These are phyloP conservation scores for Thalpophila matura DNA, from an alignment of 2,888 invertebrate genomes.

Conservation along the genomic window DNA sequence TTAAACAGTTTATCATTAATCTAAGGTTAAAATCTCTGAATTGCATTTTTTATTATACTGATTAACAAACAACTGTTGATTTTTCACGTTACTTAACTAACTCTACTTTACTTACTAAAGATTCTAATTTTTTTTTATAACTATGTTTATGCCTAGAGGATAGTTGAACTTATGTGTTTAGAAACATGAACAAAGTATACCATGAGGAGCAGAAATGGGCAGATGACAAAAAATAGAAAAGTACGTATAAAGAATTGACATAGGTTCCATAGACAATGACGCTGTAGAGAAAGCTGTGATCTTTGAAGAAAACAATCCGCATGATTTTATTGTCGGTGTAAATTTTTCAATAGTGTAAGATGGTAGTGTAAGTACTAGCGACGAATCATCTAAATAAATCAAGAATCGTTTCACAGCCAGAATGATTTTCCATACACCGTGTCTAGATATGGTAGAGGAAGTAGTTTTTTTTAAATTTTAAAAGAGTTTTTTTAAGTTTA, in stretches of 20 bases:
- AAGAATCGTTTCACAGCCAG: constrained; percentile 88
- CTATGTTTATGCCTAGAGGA: constrained; percentile 82
- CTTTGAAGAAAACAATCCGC: constrained; percentile 57
- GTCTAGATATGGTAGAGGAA: constrained; percentile 88
- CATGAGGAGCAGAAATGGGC: constrained; percentile 53
- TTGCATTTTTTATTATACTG: constrained; percentile 88
- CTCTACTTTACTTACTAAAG: constrained; percentile 83
- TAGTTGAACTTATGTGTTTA: constrained; percentile 69
- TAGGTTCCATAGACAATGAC: constrained; percentile 64
- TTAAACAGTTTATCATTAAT: constrained; percentile 80
- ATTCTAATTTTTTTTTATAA: constrained; percentile 77
- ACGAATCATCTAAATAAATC: constrained; percentile 81
- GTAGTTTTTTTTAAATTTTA: constrained; percentile 72
- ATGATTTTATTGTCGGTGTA: constrained; percentile 81
- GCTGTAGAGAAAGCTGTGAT: constrained; percentile 55
- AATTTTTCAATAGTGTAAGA: constrained; percentile 60
- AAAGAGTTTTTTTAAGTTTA: constrained; percentile 76
- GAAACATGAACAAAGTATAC: constrained; percentile 64
- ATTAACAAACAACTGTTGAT: constrained; percentile 90
- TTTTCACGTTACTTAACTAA: constrained; percentile 81
- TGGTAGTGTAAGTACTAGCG: constrained; percentile 63
- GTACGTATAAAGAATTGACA: constrained; percentile 80
- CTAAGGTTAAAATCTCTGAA: constrained; percentile 89
- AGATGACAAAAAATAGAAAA: constrained; percentile 58
- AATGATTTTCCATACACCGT: constrained; percentile 88